A percentile compares a stretch with the other conserved stretches of the same genome.
phyloP scores from a whole-genome alignment of 1,140 invertebrate genomes.

The Brachystomella parvula region DNA sequence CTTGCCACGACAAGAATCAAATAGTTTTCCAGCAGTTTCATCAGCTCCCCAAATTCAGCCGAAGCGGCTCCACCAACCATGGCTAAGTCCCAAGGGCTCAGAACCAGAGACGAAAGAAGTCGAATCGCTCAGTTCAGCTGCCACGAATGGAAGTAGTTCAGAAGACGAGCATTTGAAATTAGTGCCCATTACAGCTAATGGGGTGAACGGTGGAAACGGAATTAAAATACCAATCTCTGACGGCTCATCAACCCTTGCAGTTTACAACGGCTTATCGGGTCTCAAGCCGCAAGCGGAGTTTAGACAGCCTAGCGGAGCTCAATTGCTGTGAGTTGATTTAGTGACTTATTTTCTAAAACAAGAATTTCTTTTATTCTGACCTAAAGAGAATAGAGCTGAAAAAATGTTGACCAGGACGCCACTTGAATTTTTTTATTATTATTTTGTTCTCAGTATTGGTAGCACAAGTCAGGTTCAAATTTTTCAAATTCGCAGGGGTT shows the following conservation, averaged over 20 bases:
- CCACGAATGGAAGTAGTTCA: not conserved
- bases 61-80: constrained; percentile 30
- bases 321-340: constrained; percentile 33
- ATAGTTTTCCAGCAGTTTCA: not conserved
- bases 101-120: not conserved
- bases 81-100: constrained; percentile 28
- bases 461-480: no score
- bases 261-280: not conserved
- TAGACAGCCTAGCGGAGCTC: constrained; percentile 35
- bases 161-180: not conserved
- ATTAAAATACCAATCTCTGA: not conserved
- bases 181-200: not conserved
- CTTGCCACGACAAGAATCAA: constrained; percentile 11
- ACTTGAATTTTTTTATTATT: no score
- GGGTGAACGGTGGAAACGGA: not conserved
- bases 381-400: no score
- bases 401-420: no score
- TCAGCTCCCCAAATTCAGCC: constrained; percentile 13
- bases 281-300: constrained; percentile 38
- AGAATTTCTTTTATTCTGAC: no score
- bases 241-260: constrained; percentile 14
- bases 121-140: no score
- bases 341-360: no score
- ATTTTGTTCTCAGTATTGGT: no score
- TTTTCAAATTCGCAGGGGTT: no score